Conservation (phyloP, 64 coral and sea anemone genomes). For the Pocillopora damicornis region DNA sequence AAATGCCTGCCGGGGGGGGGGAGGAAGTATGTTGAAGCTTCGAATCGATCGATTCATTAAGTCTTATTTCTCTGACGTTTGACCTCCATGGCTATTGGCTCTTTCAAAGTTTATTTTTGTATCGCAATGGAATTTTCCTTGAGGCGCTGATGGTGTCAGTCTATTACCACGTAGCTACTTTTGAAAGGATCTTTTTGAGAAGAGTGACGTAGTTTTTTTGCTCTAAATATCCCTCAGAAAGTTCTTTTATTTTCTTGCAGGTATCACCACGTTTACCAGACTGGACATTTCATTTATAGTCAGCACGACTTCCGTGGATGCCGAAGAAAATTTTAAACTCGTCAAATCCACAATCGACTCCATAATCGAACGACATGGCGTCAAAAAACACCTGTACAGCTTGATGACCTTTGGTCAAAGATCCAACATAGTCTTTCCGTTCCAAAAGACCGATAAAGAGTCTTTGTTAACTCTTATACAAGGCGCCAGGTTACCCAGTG, state of each 20-base stretch:
- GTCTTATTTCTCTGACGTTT: no score
- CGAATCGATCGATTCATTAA: no score
- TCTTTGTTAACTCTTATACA: background rate
- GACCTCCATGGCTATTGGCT: no score
- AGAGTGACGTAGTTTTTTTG: no score
- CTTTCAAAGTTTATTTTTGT: no score
- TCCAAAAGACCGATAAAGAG: background rate
- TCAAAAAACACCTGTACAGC: conserved; percentile 63
- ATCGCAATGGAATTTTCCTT: no score
- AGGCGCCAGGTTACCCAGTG: background rate
- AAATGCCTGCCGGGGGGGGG: no score
- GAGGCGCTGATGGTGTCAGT: no score
- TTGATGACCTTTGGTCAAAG: conserved; percentile 38
- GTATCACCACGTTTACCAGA: conserved; percentile 26
- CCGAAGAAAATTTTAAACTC: conserved; percentile 37
- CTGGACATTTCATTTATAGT: conserved; percentile 77
- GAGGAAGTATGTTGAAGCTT: no score
- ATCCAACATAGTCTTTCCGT: background rate
- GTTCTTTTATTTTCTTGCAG: conserved; percentile 31
- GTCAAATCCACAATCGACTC: conserved; percentile 61
- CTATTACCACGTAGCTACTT: no score
- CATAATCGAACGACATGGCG: conserved; percentile 65
- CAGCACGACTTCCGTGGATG: conserved; percentile 49
- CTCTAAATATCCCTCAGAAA: background rate
- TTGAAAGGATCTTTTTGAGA: no score